A percentile compares a stretch with the other conserved stretches of the same genome.
Conservation (phyloP, 2,113 vertebrate species). For the Sarotherodon lohbergeri region DNA sequence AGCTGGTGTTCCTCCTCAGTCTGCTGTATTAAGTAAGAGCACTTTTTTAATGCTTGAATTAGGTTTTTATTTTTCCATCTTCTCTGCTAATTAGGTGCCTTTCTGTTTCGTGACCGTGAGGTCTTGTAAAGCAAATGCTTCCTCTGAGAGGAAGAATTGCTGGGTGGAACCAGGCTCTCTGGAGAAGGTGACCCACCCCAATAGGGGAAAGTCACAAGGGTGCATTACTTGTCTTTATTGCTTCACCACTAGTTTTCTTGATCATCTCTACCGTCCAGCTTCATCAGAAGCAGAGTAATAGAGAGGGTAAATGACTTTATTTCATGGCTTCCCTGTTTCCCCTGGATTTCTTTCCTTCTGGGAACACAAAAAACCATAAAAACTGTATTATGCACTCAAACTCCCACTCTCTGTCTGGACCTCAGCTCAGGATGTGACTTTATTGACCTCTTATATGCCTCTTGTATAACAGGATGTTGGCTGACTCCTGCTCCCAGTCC, state of each 20-base stretch:
- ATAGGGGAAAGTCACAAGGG: neutral
- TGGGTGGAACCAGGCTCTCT: neutral
- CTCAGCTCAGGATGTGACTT: neutral
- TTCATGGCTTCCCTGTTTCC: neutral
- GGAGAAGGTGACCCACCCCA: neutral
- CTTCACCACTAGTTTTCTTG: neutral
- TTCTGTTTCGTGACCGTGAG: neutral
- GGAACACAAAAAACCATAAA: neutral
- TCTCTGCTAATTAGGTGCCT: neutral
- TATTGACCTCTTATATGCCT: neutral
- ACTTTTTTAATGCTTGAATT: neutral
- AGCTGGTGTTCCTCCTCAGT: neutral
- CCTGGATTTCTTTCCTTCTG: neutral
- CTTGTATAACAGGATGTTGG: neutral
- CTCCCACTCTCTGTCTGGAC: rapidly evolving
- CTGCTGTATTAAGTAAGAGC: neutral
- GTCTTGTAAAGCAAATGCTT: neutral
- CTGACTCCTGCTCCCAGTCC: neutral
- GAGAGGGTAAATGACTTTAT: neutral
- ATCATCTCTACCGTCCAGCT: neutral
- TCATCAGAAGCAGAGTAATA: neutral
- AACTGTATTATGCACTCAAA: neutral
- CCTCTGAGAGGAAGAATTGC: neutral
- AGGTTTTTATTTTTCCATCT: neutral
- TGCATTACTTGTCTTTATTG: neutral